Conservation (phyloP, 2,888 invertebrate species). For the Eudemis profundana region DNA sequence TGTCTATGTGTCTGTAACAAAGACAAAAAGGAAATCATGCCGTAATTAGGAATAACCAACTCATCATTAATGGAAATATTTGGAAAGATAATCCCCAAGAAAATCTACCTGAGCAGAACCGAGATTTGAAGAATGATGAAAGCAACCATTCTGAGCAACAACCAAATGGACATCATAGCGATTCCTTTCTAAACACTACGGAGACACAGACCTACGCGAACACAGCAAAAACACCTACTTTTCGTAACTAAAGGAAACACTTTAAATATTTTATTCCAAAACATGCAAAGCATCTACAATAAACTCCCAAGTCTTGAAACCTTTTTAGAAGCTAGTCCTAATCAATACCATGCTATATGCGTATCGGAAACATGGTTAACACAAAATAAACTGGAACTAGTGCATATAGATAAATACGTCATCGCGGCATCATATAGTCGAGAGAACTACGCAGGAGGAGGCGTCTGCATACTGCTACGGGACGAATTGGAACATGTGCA, state of each 20-base stretch:
- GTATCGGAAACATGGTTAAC: background rate
- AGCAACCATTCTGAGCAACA: background rate
- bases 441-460: background rate
- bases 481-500: background rate
- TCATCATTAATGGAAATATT: background rate
- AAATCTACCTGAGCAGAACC: background rate
- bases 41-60: background rate
- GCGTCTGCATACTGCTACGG: background rate
- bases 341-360: background rate
- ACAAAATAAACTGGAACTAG: background rate
- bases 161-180: background rate
- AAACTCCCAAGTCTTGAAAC: background rate
- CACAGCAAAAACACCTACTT: too few relatives aligned
- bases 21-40: background rate
- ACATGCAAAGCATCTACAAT: background rate
- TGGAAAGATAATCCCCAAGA: background rate
- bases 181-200: slow-evolving; percentile 13
- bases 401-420: background rate
- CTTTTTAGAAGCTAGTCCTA: background rate
- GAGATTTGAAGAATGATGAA: too few relatives aligned
- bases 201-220: too few relatives aligned
- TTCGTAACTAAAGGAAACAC: too few relatives aligned
- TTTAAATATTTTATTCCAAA: background rate
- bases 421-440: background rate
- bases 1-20: too few relatives aligned